Conservation (phyloP, 2,797 vertebrate species). For the Amazonetta brasiliensis region DNA sequence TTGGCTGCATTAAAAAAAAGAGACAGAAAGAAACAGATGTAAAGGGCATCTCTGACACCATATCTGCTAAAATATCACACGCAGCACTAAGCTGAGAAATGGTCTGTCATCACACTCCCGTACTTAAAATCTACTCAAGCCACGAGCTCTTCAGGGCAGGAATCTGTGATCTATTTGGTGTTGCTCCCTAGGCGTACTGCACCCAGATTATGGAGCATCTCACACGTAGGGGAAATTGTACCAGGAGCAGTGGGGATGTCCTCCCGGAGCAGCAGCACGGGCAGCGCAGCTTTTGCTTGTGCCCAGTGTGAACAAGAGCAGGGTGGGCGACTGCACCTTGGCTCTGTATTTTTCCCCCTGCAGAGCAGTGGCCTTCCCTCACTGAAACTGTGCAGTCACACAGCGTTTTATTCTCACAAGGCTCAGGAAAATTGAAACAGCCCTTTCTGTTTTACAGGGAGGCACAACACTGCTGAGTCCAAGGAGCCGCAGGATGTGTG, state of each 20-base stretch:
- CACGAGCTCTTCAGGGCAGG: not conserved
- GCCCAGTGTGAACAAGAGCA: fast-evolving
- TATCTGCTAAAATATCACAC: not conserved
- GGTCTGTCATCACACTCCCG: not conserved
- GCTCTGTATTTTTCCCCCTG: not conserved
- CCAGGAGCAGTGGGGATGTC: fast-evolving
- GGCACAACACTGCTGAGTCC: not conserved
- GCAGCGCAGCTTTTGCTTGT: not conserved
- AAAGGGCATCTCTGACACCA: not conserved
- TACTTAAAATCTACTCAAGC: not conserved
- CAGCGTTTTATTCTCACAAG: not conserved
- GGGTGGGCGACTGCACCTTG: too few species aligned
- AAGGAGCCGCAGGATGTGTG: not conserved
- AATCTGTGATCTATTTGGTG: not conserved
- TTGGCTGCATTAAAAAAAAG: not conserved
- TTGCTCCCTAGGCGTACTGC: not conserved
- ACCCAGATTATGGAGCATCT: too few species aligned
- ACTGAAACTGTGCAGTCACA: fast-evolving
- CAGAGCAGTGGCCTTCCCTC: not conserved
- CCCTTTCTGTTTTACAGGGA: not conserved
- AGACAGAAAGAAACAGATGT: not conserved
- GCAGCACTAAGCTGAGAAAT: not conserved
- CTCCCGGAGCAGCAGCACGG: not conserved
- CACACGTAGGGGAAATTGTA: fast-evolving
- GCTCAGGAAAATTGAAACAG: not conserved